Percentiles rank a stretch among this genome's conserved stretches.
Conservation (phyloP, 2,113 vertebrate genomes). For the Regulus satrapa region DNA sequence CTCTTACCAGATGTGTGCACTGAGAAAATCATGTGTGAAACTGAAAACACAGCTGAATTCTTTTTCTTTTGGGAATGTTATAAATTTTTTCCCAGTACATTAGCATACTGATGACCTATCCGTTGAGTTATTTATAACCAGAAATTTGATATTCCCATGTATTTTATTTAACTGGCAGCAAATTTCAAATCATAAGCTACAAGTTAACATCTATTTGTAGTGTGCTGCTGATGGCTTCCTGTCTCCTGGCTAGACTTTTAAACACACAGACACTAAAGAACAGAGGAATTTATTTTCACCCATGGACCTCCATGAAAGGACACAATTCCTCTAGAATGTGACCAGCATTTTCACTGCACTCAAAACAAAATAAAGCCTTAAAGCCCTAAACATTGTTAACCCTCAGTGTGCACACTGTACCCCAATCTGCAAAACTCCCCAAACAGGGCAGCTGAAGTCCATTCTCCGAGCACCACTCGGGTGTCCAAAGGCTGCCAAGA, state of each 20-base stretch:
- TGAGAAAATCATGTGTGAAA: background rate
- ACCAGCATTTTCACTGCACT: background rate
- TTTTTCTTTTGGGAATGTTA: background rate
- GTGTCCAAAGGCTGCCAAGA: background rate
- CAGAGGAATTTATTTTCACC: background rate
- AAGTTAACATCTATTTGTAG: background rate
- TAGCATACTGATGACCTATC: background rate
- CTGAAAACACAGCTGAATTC: background rate
- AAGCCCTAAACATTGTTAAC: background rate
- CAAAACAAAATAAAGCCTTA: background rate
- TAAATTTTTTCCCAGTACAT: background rate
- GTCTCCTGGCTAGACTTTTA: background rate
- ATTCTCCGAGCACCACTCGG: background rate
- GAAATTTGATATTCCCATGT: background rate
- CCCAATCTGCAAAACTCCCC: background rate
- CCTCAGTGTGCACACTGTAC: background rate
- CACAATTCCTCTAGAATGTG: background rate
- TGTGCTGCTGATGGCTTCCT: background rate
- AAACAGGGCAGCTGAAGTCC: background rate
- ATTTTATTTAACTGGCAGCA: background rate
- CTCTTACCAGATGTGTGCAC: background rate
- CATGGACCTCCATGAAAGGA: background rate
- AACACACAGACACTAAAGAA: background rate
- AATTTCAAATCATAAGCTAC: background rate
- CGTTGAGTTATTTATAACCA: background rate